These are phyloP conservation scores for Melanostoma mellinum DNA, from an alignment of 2,888 invertebrate species.

Conservation along the genomic window DNA sequence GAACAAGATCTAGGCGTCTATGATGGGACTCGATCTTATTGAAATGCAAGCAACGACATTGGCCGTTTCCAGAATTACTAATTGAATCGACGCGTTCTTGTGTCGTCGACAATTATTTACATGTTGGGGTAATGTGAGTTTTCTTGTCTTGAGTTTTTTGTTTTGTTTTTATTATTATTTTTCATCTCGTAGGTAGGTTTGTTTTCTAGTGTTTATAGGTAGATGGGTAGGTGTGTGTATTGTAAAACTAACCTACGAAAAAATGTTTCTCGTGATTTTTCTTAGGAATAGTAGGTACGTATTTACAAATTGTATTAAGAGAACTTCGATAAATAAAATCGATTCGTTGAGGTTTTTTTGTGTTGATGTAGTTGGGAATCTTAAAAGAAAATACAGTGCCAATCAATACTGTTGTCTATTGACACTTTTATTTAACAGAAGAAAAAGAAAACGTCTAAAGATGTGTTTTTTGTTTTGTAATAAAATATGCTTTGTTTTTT, in stretches of 20 bases:
- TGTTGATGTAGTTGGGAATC: neutral
- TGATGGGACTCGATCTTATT: conserved; percentile 77
- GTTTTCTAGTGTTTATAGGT: neutral
- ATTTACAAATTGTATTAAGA: conserved; percentile 26
- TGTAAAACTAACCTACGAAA: conserved; percentile 8
- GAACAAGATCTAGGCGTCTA: conserved; percentile 75
- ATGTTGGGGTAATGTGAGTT: conserved; percentile 69
- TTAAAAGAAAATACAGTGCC: neutral
- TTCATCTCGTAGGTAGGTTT: conserved; percentile 23
- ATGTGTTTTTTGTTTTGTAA: too few species aligned
- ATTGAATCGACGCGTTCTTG: conserved; percentile 81
- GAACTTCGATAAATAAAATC: neutral
- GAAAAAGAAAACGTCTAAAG: too few species aligned
- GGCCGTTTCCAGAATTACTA: conserved; percentile 81
- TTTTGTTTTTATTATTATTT: conserved; percentile 34
- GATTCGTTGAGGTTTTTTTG: neutral
- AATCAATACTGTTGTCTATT: too few species aligned
- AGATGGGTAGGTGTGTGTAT: neutral
- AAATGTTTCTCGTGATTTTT: conserved; percentile 26
- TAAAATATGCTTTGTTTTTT: too few species aligned
- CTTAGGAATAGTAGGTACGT: neutral
- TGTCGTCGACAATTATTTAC: conserved; percentile 74
- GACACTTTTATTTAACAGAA: too few species aligned
- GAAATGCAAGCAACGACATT: conserved; percentile 80
- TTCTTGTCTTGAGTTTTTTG: conserved; percentile 39